These are phyloP conservation scores for Drepana falcataria DNA, from an alignment of 2,888 invertebrate genomes.

Conservation along the genomic window DNA sequence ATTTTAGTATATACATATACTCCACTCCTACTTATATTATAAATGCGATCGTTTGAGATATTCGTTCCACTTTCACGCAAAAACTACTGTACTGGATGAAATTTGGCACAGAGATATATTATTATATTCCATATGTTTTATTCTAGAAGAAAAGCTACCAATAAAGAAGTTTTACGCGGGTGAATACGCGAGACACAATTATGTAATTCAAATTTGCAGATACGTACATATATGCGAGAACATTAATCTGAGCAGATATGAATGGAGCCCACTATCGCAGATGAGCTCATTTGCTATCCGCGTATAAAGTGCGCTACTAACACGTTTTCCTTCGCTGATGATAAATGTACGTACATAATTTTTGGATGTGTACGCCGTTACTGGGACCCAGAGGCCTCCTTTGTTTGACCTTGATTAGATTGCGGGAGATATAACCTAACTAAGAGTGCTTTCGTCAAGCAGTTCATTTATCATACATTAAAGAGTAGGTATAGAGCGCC, in stretches of 20 bases:
- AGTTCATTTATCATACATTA: neutral
- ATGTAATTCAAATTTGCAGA: too few relatives aligned
- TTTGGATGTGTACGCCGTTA: constrained; percentile 6
- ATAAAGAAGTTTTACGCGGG: too few relatives aligned
- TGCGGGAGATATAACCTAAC: neutral
- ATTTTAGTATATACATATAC: too few relatives aligned
- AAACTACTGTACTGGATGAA: too few relatives aligned
- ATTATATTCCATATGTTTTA: too few relatives aligned
- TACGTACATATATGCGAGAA: neutral
- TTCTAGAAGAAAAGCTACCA: too few relatives aligned
- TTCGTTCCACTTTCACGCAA: too few relatives aligned
- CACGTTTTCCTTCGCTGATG: constrained; percentile 7
- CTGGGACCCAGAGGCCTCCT: constrained; percentile 3
- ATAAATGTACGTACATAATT: constrained; percentile 20
- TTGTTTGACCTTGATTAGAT: constrained; percentile 1
- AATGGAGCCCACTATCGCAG: neutral
- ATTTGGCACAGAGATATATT: too few relatives aligned
- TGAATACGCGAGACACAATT: too few relatives aligned
- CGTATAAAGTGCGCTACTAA: constrained; percentile 1
- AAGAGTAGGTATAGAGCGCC: too few relatives aligned
- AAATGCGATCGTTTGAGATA: too few relatives aligned
- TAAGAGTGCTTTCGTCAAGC: neutral
- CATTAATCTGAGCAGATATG: neutral
- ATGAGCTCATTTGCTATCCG: neutral
- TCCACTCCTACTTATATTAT: too few relatives aligned